A percentile compares a stretch with the other conserved stretches of the same genome.
Evolutionary conservation across 2,797 vertebrate genomes (phyloP).

Genomic region (Oryzias sinensis): DNA sequence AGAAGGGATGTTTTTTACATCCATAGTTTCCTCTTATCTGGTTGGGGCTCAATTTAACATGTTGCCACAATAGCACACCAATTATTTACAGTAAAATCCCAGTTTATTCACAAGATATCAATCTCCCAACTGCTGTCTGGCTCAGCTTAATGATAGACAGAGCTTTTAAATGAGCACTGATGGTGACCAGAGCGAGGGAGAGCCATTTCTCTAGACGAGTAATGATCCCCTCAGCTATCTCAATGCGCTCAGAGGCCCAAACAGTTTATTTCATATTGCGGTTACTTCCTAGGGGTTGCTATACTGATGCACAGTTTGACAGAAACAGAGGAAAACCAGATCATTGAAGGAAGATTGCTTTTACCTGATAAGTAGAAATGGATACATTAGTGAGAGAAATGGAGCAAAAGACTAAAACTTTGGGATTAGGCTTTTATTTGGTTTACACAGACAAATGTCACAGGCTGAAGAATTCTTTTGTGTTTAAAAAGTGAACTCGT

Average conservation of each 20-base stretch:
- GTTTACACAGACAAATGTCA: slow-evolving; percentile 61
- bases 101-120: slow-evolving; percentile 64
- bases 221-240: slow-evolving; percentile 84
- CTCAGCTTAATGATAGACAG: slow-evolving; percentile 63
- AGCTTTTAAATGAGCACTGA: slow-evolving; percentile 77
- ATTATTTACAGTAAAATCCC: slow-evolving; percentile 60
- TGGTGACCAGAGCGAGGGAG: slow-evolving; percentile 71
- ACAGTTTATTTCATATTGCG: slow-evolving; percentile 99
- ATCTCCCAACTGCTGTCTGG: slow-evolving; percentile 65
- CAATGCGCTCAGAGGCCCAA: slow-evolving; percentile 85
- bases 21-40: slow-evolving; percentile 50
- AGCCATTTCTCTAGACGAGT: slow-evolving; percentile 71
- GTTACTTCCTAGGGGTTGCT: slow-evolving; percentile 94
- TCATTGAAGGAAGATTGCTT: slow-evolving; percentile 89
- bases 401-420: slow-evolving; percentile 65
- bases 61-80: slow-evolving; percentile 44
- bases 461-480: slow-evolving; percentile 46
- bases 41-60: slow-evolving; percentile 43
- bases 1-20: slow-evolving; percentile 30
- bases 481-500: slow-evolving; percentile 22
- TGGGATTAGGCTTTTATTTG: slow-evolving; percentile 67
- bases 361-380: slow-evolving; percentile 93
- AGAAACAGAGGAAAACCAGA: slow-evolving; percentile 95
- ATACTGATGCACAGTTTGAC: slow-evolving; percentile 94
- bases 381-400: slow-evolving; percentile 79